These are phyloP conservation scores for Deilephila porcellus DNA, from an alignment of 2,888 invertebrate species.

Conservation along the genomic window DNA sequence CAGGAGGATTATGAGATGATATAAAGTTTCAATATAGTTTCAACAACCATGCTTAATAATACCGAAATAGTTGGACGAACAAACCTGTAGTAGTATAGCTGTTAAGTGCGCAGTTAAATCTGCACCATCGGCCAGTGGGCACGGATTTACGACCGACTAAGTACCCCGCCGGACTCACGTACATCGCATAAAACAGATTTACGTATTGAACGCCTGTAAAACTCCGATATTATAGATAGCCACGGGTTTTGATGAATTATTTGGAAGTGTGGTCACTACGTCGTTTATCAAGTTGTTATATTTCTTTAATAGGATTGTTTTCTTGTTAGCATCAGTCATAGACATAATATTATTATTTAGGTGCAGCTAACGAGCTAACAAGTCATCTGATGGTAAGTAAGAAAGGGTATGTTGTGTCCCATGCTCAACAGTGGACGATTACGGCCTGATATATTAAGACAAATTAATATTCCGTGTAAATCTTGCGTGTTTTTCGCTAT, in stretches of 20 bases:
- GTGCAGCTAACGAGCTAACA: too few relatives aligned
- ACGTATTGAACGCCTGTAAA: constrained; percentile 35
- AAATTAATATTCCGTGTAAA: too few relatives aligned
- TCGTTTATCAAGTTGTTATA: background rate
- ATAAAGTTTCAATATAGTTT: too few relatives aligned
- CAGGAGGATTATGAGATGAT: too few relatives aligned
- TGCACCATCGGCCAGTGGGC: constrained; percentile 36
- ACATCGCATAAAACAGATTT: constrained; percentile 75
- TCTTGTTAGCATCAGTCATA: too few relatives aligned
- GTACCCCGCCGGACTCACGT: constrained; percentile 69
- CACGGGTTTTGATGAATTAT: constrained; percentile 5
- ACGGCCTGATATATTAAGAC: too few relatives aligned
- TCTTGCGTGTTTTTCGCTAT: too few relatives aligned
- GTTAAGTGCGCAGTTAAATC: constrained; percentile 24
- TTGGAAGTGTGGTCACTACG: background rate
- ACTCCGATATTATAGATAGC: constrained; percentile 2
- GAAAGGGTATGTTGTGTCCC: too few relatives aligned
- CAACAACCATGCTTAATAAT: background rate
- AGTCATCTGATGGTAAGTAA: too few relatives aligned
- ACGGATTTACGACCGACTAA: constrained; percentile 62
- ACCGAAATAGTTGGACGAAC: background rate
- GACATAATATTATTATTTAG: too few relatives aligned
- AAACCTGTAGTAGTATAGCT: background rate
- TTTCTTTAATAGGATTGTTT: too few relatives aligned
- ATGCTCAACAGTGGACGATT: too few relatives aligned